Evolutionary conservation across 92 coral and sea anemone species (phyloP), one percentile per base, ranked within the genome.

Genomic region (Ricordea florida): DNA sequence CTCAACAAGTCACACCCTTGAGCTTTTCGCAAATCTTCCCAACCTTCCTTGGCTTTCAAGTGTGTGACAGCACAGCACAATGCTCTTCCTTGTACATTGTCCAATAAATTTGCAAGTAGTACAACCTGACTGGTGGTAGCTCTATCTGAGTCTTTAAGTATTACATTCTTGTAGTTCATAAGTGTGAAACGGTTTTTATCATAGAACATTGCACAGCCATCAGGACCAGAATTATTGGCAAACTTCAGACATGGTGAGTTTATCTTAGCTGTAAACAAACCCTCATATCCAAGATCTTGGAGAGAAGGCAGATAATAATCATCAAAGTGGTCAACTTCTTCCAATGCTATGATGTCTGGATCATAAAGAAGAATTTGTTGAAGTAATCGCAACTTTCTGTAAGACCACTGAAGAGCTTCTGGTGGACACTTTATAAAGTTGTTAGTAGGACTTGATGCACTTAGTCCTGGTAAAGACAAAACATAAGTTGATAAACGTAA

Each of bases 291-390:
- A 80, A 83, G 56, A 25, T 63, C 74, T 48, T 59, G 42, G 18
- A 96, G 80, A 32, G 85, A 55, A 0, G 99, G 96, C 48, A 57
- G 76, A 36, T 49, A 96, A 53, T 69, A 92, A 48, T 96, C 99
- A 55, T 67, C 28, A 78, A 89, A 96, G 64, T 96, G 99, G 57
- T 96, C 99, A n/a, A 96, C 93, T 69, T 96, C 99, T 64, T 96
- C 83, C 61, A 96, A 61, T 51, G 89, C 85, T 46, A 96, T 82
- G 17, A 96, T 69, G 28, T 96, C 97, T 5, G 99, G 93, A 45
- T 87, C 83, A 55, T 79, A 87, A n/a, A 79, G 60, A 3, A 96
- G 81, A 40, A 96, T 82, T 58, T 80, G 93, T 58, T 86, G 82
- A 48, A 96, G 85, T 31, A 80, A 70, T 47, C 97, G 85, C 18